These are phyloP conservation scores for Xestia xanthographa DNA, from an alignment of 2,888 invertebrate genomes.

Conservation along the genomic window DNA sequence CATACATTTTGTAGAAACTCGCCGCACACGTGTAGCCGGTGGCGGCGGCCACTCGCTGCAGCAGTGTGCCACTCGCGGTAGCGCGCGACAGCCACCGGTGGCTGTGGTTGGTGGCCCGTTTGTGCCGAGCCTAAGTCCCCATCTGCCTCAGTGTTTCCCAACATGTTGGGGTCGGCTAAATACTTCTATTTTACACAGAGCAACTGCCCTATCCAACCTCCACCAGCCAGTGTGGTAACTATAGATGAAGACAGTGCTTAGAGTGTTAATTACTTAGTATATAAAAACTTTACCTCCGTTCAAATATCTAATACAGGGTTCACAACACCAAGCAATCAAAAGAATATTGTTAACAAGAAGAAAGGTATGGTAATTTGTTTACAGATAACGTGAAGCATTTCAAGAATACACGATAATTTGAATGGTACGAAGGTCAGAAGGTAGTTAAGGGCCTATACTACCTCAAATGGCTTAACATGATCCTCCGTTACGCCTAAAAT, in stretches of 20 bases:
- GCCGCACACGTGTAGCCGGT: too few relatives aligned
- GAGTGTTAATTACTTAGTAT: background rate
- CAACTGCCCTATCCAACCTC: background rate
- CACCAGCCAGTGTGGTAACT: too few relatives aligned
- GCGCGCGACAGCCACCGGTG: too few relatives aligned
- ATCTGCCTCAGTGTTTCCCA: background rate
- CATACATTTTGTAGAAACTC: too few relatives aligned
- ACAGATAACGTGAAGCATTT: background rate
- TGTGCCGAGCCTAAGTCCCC: too few relatives aligned
- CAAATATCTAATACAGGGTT: background rate
- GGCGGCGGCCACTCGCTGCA: too few relatives aligned
- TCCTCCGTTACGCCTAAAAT: too few relatives aligned
- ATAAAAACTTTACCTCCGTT: background rate
- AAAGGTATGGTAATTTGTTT: slow-evolving; percentile 11
- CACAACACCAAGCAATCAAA: slow-evolving; percentile 4
- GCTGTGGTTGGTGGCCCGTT: too few relatives aligned
- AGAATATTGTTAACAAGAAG: slow-evolving; percentile 1
- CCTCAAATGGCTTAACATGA: too few relatives aligned
- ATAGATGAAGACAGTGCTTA: background rate
- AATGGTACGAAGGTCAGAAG: background rate
- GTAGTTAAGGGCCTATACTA: too few relatives aligned
- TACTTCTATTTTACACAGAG: background rate
- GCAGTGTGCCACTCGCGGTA: too few relatives aligned
- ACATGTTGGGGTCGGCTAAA: background rate
- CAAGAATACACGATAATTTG: slow-evolving; percentile 21